phyloP scores from a whole-genome alignment of 1,140 invertebrate genomes.

The Holotrichia oblita region DNA sequence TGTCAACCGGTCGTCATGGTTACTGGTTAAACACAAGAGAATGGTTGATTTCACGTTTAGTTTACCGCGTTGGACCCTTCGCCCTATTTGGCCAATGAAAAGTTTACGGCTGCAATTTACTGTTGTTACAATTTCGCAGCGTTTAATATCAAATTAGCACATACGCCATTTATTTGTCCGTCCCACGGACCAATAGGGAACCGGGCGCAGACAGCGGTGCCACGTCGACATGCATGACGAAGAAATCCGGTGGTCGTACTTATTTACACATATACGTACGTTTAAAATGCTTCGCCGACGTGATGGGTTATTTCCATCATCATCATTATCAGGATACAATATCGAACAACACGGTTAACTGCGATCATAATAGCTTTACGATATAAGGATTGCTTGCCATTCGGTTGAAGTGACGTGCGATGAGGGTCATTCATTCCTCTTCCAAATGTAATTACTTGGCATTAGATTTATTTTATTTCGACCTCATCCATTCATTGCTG shows the following conservation, averaged over 20 bases:
- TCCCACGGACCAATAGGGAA: constrained; percentile 19
- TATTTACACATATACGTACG: too few relatives aligned
- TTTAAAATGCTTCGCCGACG: background rate
- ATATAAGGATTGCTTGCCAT: background rate
- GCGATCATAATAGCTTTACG: background rate
- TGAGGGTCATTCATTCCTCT: background rate
- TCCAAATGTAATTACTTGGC: too few relatives aligned
- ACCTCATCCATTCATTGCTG: too few relatives aligned
- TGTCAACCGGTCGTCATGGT: constrained; percentile 23
- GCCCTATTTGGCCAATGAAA: background rate
- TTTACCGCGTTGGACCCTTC: constrained; percentile 6
- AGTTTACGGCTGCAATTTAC: constrained; percentile 12
- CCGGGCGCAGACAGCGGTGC: background rate
- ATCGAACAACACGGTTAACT: background rate
- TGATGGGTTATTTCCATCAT: background rate
- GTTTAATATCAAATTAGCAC: constrained; percentile 37
- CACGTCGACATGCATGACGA: background rate
- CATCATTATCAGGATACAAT: too few relatives aligned
- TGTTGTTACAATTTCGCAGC: constrained; percentile 12
- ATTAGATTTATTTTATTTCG: constrained; percentile 17
- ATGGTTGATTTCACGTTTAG: background rate
- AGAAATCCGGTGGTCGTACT: background rate
- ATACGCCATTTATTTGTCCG: constrained; percentile 25
- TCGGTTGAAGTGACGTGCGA: background rate
- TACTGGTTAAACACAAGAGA: constrained; percentile 30